Conservation (phyloP, 1,140 invertebrate species). For the Ditylenchus dipsaci region DNA sequence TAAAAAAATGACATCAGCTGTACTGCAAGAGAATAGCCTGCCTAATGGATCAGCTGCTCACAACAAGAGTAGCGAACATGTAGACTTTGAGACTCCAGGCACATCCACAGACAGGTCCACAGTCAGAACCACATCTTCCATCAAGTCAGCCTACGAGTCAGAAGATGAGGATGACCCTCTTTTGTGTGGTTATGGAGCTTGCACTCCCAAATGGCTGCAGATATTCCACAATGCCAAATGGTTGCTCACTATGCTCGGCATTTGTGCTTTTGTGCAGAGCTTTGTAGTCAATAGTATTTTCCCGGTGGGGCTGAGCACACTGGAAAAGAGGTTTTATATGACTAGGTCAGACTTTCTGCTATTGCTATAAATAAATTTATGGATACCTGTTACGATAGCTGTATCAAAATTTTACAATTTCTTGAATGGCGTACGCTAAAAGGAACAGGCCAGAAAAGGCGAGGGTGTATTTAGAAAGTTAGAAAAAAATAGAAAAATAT, state of each 20-base stretch:
- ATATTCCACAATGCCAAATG: constrained; percentile 56
- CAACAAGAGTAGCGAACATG: too few relatives aligned
- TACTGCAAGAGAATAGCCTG: too few relatives aligned
- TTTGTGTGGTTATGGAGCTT: constrained; percentile 49
- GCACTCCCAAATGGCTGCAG: constrained; percentile 56
- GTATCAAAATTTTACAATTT: background rate
- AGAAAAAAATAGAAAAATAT: too few relatives aligned
- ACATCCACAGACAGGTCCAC: background rate
- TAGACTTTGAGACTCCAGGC: too few relatives aligned
- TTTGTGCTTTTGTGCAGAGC: constrained; percentile 52
- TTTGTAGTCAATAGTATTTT: constrained; percentile 57
- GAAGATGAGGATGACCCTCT: constrained; percentile 35
- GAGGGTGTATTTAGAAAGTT: too few relatives aligned
- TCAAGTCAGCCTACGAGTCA: constrained; percentile 20
- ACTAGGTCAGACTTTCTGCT: constrained; percentile 43
- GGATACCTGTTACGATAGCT: background rate
- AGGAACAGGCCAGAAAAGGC: too few relatives aligned
- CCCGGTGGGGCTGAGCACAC: constrained; percentile 56
- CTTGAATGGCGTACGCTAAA: too few relatives aligned
- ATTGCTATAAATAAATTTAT: background rate
- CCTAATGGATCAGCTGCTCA: too few relatives aligned
- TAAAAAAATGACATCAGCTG: too few relatives aligned
- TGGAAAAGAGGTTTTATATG: constrained; percentile 57
- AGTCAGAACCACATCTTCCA: constrained; percentile 2
- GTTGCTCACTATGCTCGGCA: constrained; percentile 51